Percentiles rank a stretch among this genome's conserved stretches.
Conservation (phyloP, 1,140 invertebrate genomes). For the Andrena cerasifolii region DNA sequence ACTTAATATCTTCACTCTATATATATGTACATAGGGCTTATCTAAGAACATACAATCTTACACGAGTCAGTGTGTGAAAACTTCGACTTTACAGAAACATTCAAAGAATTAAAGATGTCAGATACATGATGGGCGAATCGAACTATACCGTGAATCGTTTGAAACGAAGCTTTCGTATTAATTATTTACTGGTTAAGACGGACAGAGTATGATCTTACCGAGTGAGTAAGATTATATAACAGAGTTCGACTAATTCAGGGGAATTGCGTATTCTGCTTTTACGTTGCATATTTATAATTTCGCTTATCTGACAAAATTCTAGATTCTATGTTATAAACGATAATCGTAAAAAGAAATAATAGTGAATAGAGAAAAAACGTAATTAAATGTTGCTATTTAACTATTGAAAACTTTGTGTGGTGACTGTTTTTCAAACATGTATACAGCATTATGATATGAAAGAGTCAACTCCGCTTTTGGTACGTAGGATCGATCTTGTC, state of each 20-base stretch:
- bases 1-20: slow-evolving; percentile 1
- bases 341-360: background rate
- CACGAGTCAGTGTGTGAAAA: background rate
- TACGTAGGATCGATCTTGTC: no score
- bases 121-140: slow-evolving; percentile 4
- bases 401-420: slow-evolving; percentile 8
- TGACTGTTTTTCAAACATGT: background rate
- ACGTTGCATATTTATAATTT: background rate
- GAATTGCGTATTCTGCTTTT: no score
- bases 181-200: no score
- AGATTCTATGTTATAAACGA: background rate
- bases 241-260: no score
- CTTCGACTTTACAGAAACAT: slow-evolving; percentile 1
- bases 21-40: slow-evolving; percentile 22
- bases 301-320: background rate
- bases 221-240: background rate
- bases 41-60: slow-evolving; percentile 6
- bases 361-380: background rate
- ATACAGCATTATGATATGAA: slow-evolving; percentile 3
- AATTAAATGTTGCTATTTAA: background rate
- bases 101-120: background rate
- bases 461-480: slow-evolving; percentile 34
- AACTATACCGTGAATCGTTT: background rate
- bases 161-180: background rate
- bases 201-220: background rate